A percentile compares a stretch with the other conserved stretches of the same genome.
Evolutionary conservation across 92 coral and sea anemone genomes (phyloP).

Genomic region (Porites evermanni): DNA sequence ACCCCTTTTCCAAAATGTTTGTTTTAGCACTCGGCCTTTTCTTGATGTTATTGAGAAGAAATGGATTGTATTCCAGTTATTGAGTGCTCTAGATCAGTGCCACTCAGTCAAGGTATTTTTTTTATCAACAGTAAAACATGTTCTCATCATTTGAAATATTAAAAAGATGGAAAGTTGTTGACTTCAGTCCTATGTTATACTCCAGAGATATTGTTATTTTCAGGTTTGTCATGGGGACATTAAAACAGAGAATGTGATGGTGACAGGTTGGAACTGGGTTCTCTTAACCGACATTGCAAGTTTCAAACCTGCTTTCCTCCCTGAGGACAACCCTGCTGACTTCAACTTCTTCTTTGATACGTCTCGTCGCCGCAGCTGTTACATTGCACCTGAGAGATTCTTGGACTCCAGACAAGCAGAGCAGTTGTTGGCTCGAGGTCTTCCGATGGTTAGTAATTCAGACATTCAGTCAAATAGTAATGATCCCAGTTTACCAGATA

Average conservation of each 20-base stretch:
- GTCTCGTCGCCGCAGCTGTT: slow-evolving; percentile 95
- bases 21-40: slow-evolving; percentile 91
- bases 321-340: slow-evolving; percentile 98
- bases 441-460: slow-evolving; percentile 16
- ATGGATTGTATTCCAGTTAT: slow-evolving; percentile 96
- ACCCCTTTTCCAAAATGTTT: not conserved
- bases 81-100: slow-evolving; percentile 91
- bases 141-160: too few relatives aligned
- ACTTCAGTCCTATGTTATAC: too few relatives aligned
- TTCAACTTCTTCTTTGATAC: slow-evolving; percentile 98
- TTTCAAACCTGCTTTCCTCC: slow-evolving; percentile 94
- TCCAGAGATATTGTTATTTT: not conserved
- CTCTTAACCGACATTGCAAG: slow-evolving; percentile 94
- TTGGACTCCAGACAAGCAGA: slow-evolving; percentile 88
- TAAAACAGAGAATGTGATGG: slow-evolving; percentile 97
- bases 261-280: slow-evolving; percentile 98
- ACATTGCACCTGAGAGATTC: slow-evolving; percentile 96
- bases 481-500: slow-evolving; percentile 77
- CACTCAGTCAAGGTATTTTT: slow-evolving; percentile 83
- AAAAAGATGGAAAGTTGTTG: too few relatives aligned
- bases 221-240: slow-evolving; percentile 99
- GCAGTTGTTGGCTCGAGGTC: slow-evolving; percentile 57
- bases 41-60: slow-evolving; percentile 93
- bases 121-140: too few relatives aligned
- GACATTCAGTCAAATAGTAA: slow-evolving; percentile 56